These are phyloP conservation scores for Chouioia cunea DNA, from an alignment of 2,888 invertebrate species.

Conservation along the genomic window DNA sequence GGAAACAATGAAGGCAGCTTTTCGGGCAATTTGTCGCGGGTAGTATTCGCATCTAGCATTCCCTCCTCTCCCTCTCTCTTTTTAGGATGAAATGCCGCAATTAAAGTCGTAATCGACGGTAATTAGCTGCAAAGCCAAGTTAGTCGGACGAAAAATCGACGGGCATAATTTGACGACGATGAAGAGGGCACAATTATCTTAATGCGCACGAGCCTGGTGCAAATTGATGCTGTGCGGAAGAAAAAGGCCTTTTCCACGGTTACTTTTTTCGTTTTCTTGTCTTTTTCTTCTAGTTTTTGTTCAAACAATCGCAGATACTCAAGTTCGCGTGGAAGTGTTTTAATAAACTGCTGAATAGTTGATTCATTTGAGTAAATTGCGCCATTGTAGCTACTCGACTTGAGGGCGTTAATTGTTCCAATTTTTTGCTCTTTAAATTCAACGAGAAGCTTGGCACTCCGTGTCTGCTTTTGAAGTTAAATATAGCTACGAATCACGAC, in stretches of 20 bases:
- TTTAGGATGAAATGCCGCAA: slow-evolving; percentile 52
- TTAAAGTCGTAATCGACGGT: slow-evolving; percentile 61
- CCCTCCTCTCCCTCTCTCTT: no score
- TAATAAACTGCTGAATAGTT: slow-evolving; percentile 13
- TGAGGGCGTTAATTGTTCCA: no score
- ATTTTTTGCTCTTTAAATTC: no score
- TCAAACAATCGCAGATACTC: no score
- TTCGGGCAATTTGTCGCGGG: slow-evolving; percentile 35
- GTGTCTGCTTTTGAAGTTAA: not conserved
- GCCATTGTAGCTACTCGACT: not conserved
- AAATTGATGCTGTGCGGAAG: not conserved
- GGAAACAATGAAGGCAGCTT: slow-evolving; percentile 30
- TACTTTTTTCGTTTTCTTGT: no score
- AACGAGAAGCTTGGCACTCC: no score
- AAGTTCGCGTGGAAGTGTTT: not conserved
- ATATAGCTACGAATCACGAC: slow-evolving; percentile 3
- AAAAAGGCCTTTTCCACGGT: no score
- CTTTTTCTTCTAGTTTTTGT: no score
- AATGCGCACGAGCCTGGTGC: not conserved
- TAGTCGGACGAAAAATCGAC: slow-evolving; percentile 42
- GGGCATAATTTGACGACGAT: slow-evolving; percentile 15
- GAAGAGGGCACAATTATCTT: slow-evolving; percentile 14
- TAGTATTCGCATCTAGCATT: slow-evolving; percentile 15
- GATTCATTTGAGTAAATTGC: not conserved
- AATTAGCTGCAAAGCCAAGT: slow-evolving; percentile 54